Percentiles rank a stretch among this genome's conserved stretches.
phyloP scores from a whole-genome alignment of 2,888 invertebrate species.

The Diploptera punctata region DNA sequence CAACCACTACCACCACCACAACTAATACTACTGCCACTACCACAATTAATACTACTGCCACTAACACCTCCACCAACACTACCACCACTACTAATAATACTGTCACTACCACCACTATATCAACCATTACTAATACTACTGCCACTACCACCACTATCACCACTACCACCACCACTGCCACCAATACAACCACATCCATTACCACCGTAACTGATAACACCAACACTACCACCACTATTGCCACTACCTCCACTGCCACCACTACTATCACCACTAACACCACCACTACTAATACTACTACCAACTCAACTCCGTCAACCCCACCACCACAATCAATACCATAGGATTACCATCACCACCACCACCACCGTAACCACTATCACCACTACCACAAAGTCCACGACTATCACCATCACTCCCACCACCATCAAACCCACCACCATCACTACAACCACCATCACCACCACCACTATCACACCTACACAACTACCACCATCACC shows the following conservation, averaged over 20 bases:
- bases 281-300: no score
- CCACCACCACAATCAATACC: background rate
- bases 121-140: no score
- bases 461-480: constrained; percentile 12
- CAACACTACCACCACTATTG: background rate
- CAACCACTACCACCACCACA: background rate
- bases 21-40: background rate
- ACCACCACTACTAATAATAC: background rate
- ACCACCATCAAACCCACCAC: background rate
- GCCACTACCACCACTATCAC: no score
- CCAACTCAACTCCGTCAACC: no score
- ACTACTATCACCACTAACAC: constrained; percentile 8
- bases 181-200: background rate
- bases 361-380: background rate
- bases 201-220: background rate
- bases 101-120: background rate
- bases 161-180: background rate
- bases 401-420: background rate
- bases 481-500: constrained; percentile 9
- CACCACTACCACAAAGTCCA: background rate
- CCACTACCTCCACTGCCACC: constrained; percentile 1
- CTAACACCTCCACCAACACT: background rate
- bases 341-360: background rate
- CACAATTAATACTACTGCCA: background rate
- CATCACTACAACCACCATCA: background rate